Evolutionary conservation across 2,113 vertebrate genomes (phyloP).

Genomic region (Hydropotes inermis): DNA sequence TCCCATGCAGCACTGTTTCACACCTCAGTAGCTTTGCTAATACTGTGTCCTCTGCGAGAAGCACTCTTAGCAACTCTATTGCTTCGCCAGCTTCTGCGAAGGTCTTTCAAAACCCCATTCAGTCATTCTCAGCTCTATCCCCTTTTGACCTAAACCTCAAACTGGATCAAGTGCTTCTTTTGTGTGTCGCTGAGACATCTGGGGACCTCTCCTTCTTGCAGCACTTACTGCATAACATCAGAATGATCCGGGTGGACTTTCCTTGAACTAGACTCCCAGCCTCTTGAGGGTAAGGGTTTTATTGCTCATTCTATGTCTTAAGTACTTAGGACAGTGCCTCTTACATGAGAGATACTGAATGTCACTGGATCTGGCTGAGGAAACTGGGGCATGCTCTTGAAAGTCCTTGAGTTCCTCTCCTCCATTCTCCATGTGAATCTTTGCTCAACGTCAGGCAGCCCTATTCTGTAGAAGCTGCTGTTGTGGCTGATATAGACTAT

Average conservation of each 20-base stretch:
- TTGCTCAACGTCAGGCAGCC: background rate
- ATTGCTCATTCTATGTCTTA: background rate
- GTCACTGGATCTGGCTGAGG: too few species aligned
- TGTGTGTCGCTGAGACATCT: background rate
- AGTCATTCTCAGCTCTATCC: background rate
- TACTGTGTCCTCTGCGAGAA: background rate
- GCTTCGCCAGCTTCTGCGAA: background rate
- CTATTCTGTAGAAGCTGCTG: background rate
- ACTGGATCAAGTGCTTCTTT: background rate
- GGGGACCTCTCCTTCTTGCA: background rate
- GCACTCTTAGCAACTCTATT: background rate
- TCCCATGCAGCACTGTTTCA: background rate
- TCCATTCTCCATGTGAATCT: background rate
- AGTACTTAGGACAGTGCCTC: background rate
- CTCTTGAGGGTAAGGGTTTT: background rate
- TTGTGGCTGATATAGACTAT: too few species aligned
- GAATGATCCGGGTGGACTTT: background rate
- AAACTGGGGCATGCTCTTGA: background rate
- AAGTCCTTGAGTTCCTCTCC: background rate
- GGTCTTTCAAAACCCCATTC: background rate
- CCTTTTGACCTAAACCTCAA: background rate
- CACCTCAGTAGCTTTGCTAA: slow-evolving; percentile 25
- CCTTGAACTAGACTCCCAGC: background rate
- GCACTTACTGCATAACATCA: background rate
- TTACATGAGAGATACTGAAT: rapidly evolving